phyloP scores from a whole-genome alignment of 2,797 vertebrate species.

The Momotus momota region DNA sequence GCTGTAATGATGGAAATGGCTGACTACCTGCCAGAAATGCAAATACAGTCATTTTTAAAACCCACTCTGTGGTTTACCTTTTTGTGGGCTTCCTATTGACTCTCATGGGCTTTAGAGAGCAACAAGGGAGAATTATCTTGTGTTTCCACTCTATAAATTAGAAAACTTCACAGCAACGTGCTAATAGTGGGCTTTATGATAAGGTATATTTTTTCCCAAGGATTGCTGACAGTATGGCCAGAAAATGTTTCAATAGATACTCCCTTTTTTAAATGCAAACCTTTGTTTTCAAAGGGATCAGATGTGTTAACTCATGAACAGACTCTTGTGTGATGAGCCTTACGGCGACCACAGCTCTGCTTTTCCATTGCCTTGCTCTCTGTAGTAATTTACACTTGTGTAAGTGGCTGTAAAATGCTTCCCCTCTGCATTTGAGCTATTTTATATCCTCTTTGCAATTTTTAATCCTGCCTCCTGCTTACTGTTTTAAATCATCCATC shows the following conservation, averaged over 20 bases:
- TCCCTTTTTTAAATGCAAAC: neutral
- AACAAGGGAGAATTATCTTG: conserved; percentile 5
- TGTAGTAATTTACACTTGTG: conserved; percentile 20
- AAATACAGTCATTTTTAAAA: conserved; percentile 12
- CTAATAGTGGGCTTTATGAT: neutral
- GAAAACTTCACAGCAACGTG: neutral
- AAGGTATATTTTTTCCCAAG: neutral
- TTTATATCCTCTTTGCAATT: conserved; percentile 18
- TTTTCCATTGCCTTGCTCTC: conserved; percentile 56
- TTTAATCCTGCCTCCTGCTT: conserved; percentile 30
- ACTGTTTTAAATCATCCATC: neutral
- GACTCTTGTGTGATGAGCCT: neutral
- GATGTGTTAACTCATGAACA: neutral
- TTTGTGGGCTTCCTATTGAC: neutral
- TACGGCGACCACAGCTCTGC: conserved; percentile 44
- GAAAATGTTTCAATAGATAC: neutral
- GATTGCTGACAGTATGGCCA: neutral
- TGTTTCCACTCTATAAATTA: neutral
- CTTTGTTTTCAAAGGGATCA: neutral
- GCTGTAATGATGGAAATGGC: neutral
- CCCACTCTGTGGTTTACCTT: neutral
- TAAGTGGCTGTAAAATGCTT: conserved; percentile 64
- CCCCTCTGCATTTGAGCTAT: conserved; percentile 36
- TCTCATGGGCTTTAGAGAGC: conserved; percentile 2
- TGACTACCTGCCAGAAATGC: conserved; percentile 18